phyloP scores from a whole-genome alignment of 2,113 vertebrate species.

The Oreochromis niloticus region DNA sequence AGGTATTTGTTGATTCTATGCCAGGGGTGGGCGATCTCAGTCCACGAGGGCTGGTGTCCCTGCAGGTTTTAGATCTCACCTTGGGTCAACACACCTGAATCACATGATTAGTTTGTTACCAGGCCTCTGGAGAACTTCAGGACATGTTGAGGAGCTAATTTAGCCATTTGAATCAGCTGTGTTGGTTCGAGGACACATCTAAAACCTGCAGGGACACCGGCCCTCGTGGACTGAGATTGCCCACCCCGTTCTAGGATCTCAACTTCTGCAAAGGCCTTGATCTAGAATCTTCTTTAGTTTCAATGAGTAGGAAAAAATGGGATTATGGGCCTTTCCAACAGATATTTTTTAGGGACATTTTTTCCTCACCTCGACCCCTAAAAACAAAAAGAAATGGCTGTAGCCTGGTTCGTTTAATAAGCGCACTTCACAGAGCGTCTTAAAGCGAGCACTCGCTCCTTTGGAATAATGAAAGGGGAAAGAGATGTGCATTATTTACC shows the following conservation, averaged over 20 bases:
- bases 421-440: constrained; percentile 48
- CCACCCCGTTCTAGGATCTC: not conserved
- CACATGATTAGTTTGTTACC: no score
- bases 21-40: no score
- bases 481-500: constrained; percentile 75
- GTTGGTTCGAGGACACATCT: no score
- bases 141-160: no score
- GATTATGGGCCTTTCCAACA: not conserved
- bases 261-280: not conserved
- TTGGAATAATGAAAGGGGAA: constrained; percentile 54
- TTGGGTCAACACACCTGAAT: no score
- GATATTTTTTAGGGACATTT: not conserved
- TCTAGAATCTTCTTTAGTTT: not conserved
- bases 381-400: not conserved
- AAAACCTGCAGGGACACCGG: no score
- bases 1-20: not conserved
- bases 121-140: no score
- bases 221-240: no score
- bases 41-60: no score
- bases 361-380: not conserved
- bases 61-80: no score
- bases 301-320: not conserved
- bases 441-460: constrained; percentile 25
- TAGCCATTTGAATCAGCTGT: no score
- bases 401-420: constrained; percentile 52